Evolutionary conservation across 1,140 invertebrate species (phyloP).

Genomic region (Rhysida immarginata): DNA sequence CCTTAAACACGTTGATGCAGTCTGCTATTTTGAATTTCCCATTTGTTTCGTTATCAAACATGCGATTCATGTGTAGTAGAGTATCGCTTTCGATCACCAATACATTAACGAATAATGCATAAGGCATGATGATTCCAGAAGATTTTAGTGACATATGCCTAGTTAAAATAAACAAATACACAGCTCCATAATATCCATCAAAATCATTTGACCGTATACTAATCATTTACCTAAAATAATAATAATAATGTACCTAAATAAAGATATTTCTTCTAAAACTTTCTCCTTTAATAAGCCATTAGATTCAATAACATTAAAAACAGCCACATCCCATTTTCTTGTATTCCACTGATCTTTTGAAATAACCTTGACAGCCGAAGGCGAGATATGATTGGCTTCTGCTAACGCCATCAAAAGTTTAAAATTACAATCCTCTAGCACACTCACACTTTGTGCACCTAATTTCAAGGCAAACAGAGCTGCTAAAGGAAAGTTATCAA

Average conservation of each 20-base stretch:
- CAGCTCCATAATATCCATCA: too few species aligned
- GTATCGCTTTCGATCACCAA: constrained; percentile 24
- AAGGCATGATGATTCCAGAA: constrained; percentile 31
- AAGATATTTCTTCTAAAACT: constrained; percentile 17
- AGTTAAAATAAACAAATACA: too few species aligned
- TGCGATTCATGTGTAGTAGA: constrained; percentile 22
- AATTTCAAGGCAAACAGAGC: not conserved
- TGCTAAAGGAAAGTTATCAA: not conserved
- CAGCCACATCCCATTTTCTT: constrained; percentile 17
- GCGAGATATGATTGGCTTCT: not conserved
- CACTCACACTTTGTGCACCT: not conserved
- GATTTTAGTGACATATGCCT: too few species aligned
- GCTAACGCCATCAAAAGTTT: not conserved
- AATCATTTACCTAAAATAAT: too few species aligned
- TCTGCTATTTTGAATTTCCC: constrained; percentile 30
- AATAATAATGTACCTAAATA: constrained; percentile 19
- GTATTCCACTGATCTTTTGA: not conserved
- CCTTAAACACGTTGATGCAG: constrained; percentile 35
- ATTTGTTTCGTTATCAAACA: constrained; percentile 23
- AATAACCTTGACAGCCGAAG: not conserved
- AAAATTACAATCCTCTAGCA: not conserved
- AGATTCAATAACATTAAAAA: constrained; percentile 16
- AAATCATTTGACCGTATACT: too few species aligned
- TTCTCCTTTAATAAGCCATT: constrained; percentile 12
- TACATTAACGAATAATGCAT: constrained; percentile 24